Base-by-base conservation (phyloP, 2,113 vertebrate genomes). In the Lagopus muta region DNA sequence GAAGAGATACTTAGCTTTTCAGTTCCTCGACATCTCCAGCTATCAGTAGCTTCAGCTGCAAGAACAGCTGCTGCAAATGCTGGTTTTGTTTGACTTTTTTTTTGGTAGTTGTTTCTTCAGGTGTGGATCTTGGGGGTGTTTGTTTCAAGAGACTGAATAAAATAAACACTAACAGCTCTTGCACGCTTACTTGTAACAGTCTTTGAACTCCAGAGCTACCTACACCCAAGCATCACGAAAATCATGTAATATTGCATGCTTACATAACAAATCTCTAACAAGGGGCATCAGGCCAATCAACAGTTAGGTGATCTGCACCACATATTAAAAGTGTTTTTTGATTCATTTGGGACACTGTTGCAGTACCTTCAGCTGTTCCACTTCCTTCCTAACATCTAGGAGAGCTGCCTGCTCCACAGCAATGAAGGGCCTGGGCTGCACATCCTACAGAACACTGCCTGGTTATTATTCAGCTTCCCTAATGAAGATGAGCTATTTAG, bases 401-500 rank as follows among this genome's bases (percentile, higher is more conserved):
- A 89, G 70, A 3, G 13, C 11, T 78, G 38, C 61, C 55, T 67
- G 64, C 2, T 89, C 21, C 55, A 50, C 82, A 77, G 42, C 48
- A 66, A 82, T 1, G 0, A 79, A 85, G 36, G 4, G 64, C 72
- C 76, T 0, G 9, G 88, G 85, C 42, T 83, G 47, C 60, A 93
- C 42, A 60, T 94, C 79, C 82, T 64, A 48, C 69, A 60, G 78
- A 73, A 54, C 1, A 42, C 43, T 62, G 82, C 72, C 90, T 81
- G 64, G 55, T 91, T 93, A 88, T 83, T 91, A 88, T 83, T 91
- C 93, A 0, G 0, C 79, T 80, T 94, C 82, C 81, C 88, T 86
- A 82, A 94, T 78, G 78, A 72, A 69, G 73, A 93, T 45, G 70
- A 93, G 61, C 3, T 75, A 77, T 94, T 92, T 74, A 86, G 80